Evolutionary conservation across 1,140 invertebrate genomes (phyloP), one percentile per base, ranked within the genome.

Genomic region (Zaprionus inermis): DNA sequence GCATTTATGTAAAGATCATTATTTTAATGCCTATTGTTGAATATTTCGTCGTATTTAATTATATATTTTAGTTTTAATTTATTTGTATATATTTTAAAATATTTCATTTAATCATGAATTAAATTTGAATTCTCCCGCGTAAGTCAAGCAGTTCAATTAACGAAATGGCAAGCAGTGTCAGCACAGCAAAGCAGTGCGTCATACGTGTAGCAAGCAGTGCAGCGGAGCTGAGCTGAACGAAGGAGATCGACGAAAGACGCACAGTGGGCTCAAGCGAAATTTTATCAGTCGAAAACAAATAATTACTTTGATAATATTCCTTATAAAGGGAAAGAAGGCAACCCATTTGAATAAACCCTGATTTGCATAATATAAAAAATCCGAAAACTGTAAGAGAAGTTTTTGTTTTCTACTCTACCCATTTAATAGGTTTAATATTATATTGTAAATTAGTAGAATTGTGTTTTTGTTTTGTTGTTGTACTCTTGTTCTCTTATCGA

Each of bases 401-500:
- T 44, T 44, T 44, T 18, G 38, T 16, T 44, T 18, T 6, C 38
- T 44, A 44, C n/a, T 16, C 7, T 16, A 44, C 6, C 38, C n/a
- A 18, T 44, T 16, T 9, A 44, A 44, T 9, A 3, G 7, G 16
- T 44, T 44, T 9, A 16, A 16, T 44, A 32, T 32, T 32, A 9
- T 32, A 32, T 5, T 20, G 10, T 49, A 3, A 12, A 11, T 44
- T 44, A 22, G 11, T 36, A 55, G 4, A 41, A 52, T 28, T 28
- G 3, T 28, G 11, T 18, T 44, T 55, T 38, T 30, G 14, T 9
- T 20, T 67, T 72, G 49, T 76, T 65, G 44, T 65, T 59, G 38
- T 44, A 44, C 38, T 64, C 49, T 63, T 74, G 22, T 30, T 71
- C 16, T 44, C 57, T 55, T 55, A 34, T 70, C 78, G 79, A 89